Conservation (phyloP, 2,113 vertebrate genomes). For the Phylloscopus trochilus region DNA sequence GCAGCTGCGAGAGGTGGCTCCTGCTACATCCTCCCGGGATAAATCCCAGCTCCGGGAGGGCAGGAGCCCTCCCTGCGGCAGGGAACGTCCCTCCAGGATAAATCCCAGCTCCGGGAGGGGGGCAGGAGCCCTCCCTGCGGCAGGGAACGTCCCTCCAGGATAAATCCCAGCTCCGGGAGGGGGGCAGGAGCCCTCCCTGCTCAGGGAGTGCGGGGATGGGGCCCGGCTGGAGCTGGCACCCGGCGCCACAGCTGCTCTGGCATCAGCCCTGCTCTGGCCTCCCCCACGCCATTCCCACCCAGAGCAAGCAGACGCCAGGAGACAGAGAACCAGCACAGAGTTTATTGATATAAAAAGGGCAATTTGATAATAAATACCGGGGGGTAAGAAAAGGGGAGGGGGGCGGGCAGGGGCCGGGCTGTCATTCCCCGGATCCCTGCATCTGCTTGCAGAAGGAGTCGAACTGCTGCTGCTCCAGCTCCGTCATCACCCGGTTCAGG, state of each 20-base stretch:
- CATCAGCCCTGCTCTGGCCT: rapidly evolving
- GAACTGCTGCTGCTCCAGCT: slow-evolving; percentile 96
- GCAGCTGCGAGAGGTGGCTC: not conserved
- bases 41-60: not conserved
- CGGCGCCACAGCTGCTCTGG: not conserved
- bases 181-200: not conserved
- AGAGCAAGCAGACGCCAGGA: not conserved
- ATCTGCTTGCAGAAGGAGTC: slow-evolving; percentile 96
- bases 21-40: not conserved
- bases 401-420: not conserved
- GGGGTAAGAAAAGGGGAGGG: not conserved
- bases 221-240: not conserved
- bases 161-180: not conserved
- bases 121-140: not conserved
- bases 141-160: not conserved
- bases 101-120: not conserved
- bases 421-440: slow-evolving; percentile 86
- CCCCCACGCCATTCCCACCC: not conserved
- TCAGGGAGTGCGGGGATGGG: not conserved
- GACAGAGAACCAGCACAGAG: not conserved
- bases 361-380: not conserved
- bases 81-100: not conserved
- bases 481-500: slow-evolving; percentile 96
- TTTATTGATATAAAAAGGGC: slow-evolving; percentile 2
- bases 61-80: not conserved